Conservation (phyloP, 2,113 vertebrate genomes). For the Caranx ignobilis region DNA sequence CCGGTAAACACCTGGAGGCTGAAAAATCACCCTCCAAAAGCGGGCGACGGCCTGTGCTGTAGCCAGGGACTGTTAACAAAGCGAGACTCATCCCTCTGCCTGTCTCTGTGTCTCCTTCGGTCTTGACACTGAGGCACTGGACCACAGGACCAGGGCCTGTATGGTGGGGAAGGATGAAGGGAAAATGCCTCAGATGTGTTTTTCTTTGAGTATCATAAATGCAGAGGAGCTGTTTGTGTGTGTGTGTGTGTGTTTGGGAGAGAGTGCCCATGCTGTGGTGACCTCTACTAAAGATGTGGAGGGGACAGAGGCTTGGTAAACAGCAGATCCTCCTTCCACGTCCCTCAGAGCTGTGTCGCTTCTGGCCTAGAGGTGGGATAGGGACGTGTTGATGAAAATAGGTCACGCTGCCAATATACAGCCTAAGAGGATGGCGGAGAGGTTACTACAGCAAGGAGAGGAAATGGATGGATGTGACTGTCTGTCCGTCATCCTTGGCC, state of each 20-base stretch:
- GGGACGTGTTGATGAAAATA: conserved; percentile 73
- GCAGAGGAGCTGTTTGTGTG: neutral
- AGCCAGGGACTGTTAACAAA: conserved; percentile 80
- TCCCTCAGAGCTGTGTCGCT: conserved; percentile 62
- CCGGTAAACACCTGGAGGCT: conserved; percentile 86
- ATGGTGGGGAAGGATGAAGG: neutral
- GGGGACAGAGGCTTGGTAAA: conserved; percentile 67
- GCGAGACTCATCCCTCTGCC: conserved; percentile 68
- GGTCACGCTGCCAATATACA: conserved; percentile 73
- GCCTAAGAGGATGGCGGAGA: conserved; percentile 64
- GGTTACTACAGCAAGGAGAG: conserved; percentile 56
- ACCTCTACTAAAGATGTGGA: conserved; percentile 71
- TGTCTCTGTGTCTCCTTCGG: conserved; percentile 46
- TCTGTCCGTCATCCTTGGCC: conserved; percentile 61
- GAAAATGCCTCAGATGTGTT: neutral
- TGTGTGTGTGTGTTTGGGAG: conserved; percentile 8
- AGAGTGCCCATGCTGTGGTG: conserved; percentile 40
- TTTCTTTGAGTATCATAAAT: neutral
- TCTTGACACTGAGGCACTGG: conserved; percentile 40
- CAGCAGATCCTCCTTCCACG: conserved; percentile 57
- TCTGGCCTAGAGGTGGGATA: conserved; percentile 67
- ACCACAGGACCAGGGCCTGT: conserved; percentile 34
- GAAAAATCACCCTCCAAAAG: conserved; percentile 79
- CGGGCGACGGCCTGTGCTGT: conserved; percentile 66
- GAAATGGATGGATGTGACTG: conserved; percentile 32